Percentiles rank a stretch among this genome's conserved stretches.
Evolutionary conservation across 2,797 vertebrate species (phyloP).

Genomic region (Onychomys arenicola): DNA sequence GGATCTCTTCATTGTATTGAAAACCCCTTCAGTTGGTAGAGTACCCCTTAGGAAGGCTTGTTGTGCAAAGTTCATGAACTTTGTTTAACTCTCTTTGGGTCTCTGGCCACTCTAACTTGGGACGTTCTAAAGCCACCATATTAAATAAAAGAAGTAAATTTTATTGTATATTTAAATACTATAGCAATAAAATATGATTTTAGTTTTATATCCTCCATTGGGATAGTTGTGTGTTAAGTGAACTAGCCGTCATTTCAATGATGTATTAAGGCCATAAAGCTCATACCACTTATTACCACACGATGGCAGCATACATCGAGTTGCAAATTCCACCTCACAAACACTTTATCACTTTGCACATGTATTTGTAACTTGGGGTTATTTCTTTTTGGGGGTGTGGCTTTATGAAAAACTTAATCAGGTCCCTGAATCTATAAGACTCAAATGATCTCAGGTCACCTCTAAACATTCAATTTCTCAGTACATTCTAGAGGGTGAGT

Average conservation of each 20-base stretch:
- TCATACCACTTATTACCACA: slow-evolving; percentile 57
- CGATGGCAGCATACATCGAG: slow-evolving; percentile 70
- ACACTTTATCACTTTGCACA: slow-evolving; percentile 65
- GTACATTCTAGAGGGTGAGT: slow-evolving; percentile 2
- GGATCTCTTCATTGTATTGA: background rate
- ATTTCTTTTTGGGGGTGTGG: slow-evolving; percentile 60
- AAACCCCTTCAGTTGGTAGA: background rate
- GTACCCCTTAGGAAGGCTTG: background rate
- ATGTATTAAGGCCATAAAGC: accelerated
- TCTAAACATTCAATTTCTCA: slow-evolving; percentile 60
- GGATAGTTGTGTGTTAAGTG: background rate
- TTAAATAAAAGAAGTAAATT: background rate
- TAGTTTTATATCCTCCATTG: background rate
- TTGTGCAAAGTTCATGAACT: background rate
- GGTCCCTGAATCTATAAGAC: slow-evolving; percentile 36
- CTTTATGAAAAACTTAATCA: slow-evolving; percentile 74
- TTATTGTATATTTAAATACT: slow-evolving; percentile 23
- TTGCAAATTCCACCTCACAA: slow-evolving; percentile 15
- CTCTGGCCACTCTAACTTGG: background rate
- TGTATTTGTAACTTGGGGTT: slow-evolving; percentile 69
- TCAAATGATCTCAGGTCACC: slow-evolving; percentile 60
- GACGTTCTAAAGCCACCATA: background rate
- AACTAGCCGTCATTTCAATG: background rate
- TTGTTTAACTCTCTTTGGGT: background rate
- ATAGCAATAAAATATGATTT: background rate